phyloP scores from a whole-genome alignment of 64 coral and sea anemone species.

The Orbicella faveolata region DNA sequence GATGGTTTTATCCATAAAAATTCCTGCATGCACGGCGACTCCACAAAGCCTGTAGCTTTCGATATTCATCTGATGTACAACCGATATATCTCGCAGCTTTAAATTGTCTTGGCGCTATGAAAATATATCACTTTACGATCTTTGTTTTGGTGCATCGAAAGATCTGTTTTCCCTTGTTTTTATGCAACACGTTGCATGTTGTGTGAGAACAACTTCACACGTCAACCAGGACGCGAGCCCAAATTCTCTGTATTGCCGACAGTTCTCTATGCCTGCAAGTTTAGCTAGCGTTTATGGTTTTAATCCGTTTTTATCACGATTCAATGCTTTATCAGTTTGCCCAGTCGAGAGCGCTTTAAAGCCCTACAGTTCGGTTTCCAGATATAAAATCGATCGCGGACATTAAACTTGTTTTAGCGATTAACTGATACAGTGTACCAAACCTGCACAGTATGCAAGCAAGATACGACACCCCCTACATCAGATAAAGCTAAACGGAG shows the following conservation, averaged over 20 bases:
- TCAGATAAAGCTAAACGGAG: slow-evolving; percentile 79
- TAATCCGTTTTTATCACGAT: slow-evolving; percentile 54
- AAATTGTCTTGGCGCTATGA: slow-evolving; percentile 22
- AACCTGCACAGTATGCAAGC: slow-evolving; percentile 75
- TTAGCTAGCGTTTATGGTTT: not conserved
- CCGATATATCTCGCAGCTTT: slow-evolving; percentile 24
- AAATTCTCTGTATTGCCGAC: not conserved
- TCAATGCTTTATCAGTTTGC: slow-evolving; percentile 22
- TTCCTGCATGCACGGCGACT: slow-evolving; percentile 20
- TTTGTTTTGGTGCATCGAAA: slow-evolving; percentile 10
- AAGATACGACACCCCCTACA: slow-evolving; percentile 75
- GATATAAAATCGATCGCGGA: slow-evolving; percentile 43
- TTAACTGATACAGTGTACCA: slow-evolving; percentile 62
- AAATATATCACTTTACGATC: slow-evolving; percentile 50
- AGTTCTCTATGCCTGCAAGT: not conserved
- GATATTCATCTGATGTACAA: slow-evolving; percentile 17
- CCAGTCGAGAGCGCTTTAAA: slow-evolving; percentile 25
- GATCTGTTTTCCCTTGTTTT: slow-evolving; percentile 37
- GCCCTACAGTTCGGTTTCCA: slow-evolving; percentile 18
- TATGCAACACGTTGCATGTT: slow-evolving; percentile 21
- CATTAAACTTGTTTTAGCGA: slow-evolving; percentile 64
- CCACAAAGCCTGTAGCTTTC: not conserved
- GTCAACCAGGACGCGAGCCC: not conserved
- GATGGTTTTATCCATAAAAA: slow-evolving; percentile 38
- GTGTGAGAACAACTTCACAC: not conserved